Evolutionary conservation across 2,113 vertebrate genomes (phyloP).

Genomic region (Forbesichthys agassizii): DNA sequence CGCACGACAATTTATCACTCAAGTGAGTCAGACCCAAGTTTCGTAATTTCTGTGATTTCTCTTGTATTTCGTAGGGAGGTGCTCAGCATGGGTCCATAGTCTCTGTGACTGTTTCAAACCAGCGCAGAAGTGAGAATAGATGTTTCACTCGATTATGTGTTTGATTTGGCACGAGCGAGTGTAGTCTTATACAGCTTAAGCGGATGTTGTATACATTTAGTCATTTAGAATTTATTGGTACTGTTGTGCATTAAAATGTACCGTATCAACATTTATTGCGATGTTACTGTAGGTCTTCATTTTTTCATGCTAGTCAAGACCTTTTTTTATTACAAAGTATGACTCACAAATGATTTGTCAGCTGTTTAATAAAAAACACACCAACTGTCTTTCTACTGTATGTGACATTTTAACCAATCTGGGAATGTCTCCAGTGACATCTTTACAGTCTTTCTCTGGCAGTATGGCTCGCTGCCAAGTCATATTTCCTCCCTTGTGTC

Average conservation of each 20-base stretch:
- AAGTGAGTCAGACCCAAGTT: constrained; percentile 49
- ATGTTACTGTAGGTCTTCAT: no score
- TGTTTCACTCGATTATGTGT: not conserved
- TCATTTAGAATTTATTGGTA: not conserved
- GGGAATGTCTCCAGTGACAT: not conserved
- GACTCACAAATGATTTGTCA: not conserved
- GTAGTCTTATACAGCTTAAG: constrained; percentile 28
- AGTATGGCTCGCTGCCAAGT: not conserved
- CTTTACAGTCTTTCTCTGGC: not conserved
- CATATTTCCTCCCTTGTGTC: constrained; percentile 3
- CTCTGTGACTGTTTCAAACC: constrained; percentile 30
- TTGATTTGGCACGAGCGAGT: constrained; percentile 20
- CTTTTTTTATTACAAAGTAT: constrained; percentile 4
- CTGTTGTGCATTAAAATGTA: no score
- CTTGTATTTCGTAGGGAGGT: constrained; percentile 29
- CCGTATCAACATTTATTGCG: no score
- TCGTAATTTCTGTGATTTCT: constrained; percentile 48
- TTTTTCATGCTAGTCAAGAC: no score
- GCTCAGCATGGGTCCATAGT: constrained; percentile 37
- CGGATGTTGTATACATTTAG: no score
- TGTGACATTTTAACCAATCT: constrained; percentile 16
- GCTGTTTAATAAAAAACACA: no score
- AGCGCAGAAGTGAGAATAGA: constrained; percentile 19
- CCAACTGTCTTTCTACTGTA: not conserved
- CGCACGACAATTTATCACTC: constrained; percentile 43